Conservation (phyloP, 1,140 invertebrate genomes). For the Drosophila orena region DNA sequence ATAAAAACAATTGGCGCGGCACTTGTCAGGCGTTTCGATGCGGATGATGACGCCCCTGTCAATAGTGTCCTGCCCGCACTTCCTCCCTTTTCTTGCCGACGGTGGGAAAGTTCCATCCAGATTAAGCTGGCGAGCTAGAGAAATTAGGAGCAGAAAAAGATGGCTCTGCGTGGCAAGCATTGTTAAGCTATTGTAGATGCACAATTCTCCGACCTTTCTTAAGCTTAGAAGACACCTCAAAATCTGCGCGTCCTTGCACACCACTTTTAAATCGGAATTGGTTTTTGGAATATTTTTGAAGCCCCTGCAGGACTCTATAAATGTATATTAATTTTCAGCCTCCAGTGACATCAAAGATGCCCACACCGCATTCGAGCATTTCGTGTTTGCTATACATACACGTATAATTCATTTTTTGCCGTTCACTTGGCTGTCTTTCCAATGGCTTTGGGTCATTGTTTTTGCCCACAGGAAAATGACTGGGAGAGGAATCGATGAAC, state of each 20-base stretch:
- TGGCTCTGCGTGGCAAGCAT: too few relatives aligned
- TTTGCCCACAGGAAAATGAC: not conserved
- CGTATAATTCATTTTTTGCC: slow-evolving; percentile 8
- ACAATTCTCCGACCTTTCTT: too few relatives aligned
- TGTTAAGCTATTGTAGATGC: too few relatives aligned
- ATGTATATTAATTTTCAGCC: not conserved
- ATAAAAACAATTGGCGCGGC: slow-evolving; percentile 37
- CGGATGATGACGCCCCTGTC: slow-evolving; percentile 20
- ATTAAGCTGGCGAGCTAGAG: not conserved
- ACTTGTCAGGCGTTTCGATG: slow-evolving; percentile 34
- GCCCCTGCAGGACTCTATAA: not conserved
- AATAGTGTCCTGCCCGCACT: slow-evolving; percentile 14
- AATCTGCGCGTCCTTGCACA: not conserved
- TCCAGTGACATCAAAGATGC: not conserved
- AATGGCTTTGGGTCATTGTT: slow-evolving; percentile 7
- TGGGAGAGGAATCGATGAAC: slow-evolving; percentile 12
- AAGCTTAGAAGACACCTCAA: too few relatives aligned
- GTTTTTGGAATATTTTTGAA: not conserved
- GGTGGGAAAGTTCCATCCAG: slow-evolving; percentile 17
- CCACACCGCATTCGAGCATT: slow-evolving; percentile 1
- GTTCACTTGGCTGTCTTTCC: slow-evolving; percentile 9
- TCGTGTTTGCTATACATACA: not conserved
- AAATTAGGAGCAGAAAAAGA: not conserved
- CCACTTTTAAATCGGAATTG: not conserved
- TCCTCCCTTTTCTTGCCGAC: not conserved